phyloP scores from a whole-genome alignment of 2,888 invertebrate genomes.

The Oscheius sp. region DNA sequence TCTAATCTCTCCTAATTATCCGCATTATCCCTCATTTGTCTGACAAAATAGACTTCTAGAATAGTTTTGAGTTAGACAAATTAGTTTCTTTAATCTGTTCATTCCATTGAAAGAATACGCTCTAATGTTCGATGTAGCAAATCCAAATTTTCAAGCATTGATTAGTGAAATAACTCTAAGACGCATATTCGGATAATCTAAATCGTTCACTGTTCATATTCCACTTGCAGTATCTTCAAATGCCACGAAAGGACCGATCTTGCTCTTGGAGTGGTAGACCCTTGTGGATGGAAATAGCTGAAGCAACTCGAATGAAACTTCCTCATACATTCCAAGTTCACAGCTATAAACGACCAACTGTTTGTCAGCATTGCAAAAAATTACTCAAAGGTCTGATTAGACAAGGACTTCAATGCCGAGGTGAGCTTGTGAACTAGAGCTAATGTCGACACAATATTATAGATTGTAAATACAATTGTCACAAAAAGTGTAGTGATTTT shows the following conservation, averaged over 20 bases:
- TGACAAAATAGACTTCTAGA: too few species aligned
- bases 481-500: constrained; percentile 81
- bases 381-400: constrained; percentile 88
- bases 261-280: constrained; percentile 76
- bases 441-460: too few species aligned
- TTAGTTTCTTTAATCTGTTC: too few species aligned
- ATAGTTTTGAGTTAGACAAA: too few species aligned
- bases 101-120: too few species aligned
- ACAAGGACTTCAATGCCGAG: constrained; percentile 95
- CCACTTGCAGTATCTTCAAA: constrained; percentile 68
- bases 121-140: too few species aligned
- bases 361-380: constrained; percentile 94
- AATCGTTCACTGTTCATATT: too few species aligned
- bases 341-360: constrained; percentile 93
- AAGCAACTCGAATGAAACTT: constrained; percentile 78
- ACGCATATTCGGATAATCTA: too few species aligned
- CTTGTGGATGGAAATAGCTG: constrained; percentile 80
- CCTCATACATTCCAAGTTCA: constrained; percentile 97
- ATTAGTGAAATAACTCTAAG: too few species aligned
- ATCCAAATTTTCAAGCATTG: neutral
- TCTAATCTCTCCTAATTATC: neutral
- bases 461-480: constrained; percentile 92
- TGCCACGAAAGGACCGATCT: constrained; percentile 69
- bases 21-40: too few species aligned
- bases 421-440: constrained; percentile 58